Evolutionary conservation across 1,140 invertebrate genomes (phyloP).

Genomic region (Hydropsyche tenuis): DNA sequence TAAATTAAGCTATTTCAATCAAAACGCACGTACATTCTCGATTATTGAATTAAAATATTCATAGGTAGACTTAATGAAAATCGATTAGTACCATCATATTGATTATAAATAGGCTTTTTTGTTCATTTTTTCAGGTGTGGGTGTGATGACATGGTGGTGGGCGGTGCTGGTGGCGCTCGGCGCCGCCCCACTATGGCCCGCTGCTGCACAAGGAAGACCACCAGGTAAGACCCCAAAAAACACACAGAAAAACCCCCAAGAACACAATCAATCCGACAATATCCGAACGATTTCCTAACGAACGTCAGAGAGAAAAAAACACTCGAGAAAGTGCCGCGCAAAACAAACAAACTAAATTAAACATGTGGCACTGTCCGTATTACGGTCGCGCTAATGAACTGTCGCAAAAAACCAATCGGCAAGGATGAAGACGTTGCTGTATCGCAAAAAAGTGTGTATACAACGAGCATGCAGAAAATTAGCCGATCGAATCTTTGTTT

Average conservation of each 20-base stretch:
- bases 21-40: too few species aligned
- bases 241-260: not conserved
- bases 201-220: constrained; percentile 44
- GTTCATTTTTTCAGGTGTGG: constrained; percentile 42
- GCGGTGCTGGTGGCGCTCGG: constrained; percentile 49
- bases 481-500: constrained; percentile 7
- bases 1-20: too few species aligned
- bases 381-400: constrained; percentile 1
- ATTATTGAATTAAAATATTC: too few species aligned
- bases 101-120: constrained; percentile 10
- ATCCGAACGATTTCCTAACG: not conserved
- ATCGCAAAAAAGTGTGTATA: not conserved
- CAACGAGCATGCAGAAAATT: not conserved
- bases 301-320: not conserved
- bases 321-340: not conserved
- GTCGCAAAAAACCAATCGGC: not conserved
- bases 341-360: not conserved
- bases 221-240: constrained; percentile 39
- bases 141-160: constrained; percentile 50
- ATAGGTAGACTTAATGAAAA: too few species aligned
- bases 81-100: not conserved
- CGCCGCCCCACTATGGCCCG: constrained; percentile 45
- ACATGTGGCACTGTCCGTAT: not conserved
- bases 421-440: not conserved
- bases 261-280: too few species aligned